Base-by-base conservation (phyloP, 2,113 vertebrate genomes). In the Cheirogaleus medius region DNA sequence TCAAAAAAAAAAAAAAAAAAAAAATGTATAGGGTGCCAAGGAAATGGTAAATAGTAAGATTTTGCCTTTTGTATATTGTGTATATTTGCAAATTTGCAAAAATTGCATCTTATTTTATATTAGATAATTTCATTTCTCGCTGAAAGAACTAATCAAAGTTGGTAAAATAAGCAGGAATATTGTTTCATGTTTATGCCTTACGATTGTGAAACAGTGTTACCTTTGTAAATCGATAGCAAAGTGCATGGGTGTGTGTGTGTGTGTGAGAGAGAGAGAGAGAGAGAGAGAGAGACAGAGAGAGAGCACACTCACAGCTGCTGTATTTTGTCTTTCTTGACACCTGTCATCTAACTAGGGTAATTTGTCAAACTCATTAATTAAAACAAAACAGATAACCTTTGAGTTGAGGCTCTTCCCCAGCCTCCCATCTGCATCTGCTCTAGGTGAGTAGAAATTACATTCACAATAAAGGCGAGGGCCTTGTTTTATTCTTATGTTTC, bases 301-400 rank as follows among this genome's bases (percentile, higher is more conserved):
- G n/a, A n/a, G n/a, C n/a, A n/a, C 8, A 47, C 49, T 64, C 73
- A 49, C 6, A 92, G 21, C 49, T 94, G 83, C 58, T 90, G 1
- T 82, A 32, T 91, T 97, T 69, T 89, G 32, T 89, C 86, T 78
- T 90, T 56, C 54, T 54, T 66, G 86, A 15, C 10, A 73, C 32
- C 56, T 97, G 60, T 66, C 68, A 44, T 49, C 56, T 56, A 56
- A 77, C 20, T 42, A 29, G 23, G 27, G 27, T 91, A 63, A 77
- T 94, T 85, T 95, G 71, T 92, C 77, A 73, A 85, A 88, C 20
- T 64, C n/a, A 29, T 92, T 97, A 69, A 88, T 84, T 86, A 88
- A 94, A 96, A 78, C 14, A 93, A 77, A 92, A 63, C n/a, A 90
- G 74, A n/a, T 66, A 87, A 52, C 21, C 12, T 58, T 71, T 94